These are phyloP conservation scores for Enteromius fasciolatus DNA, from an alignment of 2,797 vertebrate genomes.

Conservation along the genomic window DNA sequence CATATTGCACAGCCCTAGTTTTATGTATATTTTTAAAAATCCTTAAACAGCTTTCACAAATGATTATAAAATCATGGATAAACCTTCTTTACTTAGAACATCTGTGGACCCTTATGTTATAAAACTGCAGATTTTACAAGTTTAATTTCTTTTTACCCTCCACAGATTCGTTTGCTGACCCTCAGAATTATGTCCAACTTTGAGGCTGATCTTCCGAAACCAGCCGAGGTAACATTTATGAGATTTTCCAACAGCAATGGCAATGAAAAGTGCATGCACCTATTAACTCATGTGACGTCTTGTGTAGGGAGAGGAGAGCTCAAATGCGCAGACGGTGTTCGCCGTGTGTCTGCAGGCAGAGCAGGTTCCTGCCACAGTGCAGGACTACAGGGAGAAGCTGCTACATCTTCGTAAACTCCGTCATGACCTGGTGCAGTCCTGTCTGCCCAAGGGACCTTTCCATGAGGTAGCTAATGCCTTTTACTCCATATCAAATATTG, in stretches of 20 bases:
- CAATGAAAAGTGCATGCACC: not conserved
- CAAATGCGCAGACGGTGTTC: slow-evolving; percentile 82
- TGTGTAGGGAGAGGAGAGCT: slow-evolving; percentile 77
- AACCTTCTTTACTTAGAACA: not conserved
- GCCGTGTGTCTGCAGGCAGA: slow-evolving; percentile 88
- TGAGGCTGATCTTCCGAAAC: slow-evolving; percentile 75
- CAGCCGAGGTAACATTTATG: slow-evolving; percentile 76
- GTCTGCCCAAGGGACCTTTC: slow-evolving; percentile 79
- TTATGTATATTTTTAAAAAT: not conserved
- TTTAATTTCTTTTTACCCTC: not conserved
- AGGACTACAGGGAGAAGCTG: slow-evolving; percentile 94
- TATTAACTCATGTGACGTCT: not conserved
- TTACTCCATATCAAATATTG: not conserved
- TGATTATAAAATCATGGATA: not conserved
- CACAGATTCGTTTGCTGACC: slow-evolving; percentile 89
- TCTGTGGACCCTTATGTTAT: not conserved
- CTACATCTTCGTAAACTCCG: slow-evolving; percentile 92
- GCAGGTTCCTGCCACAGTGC: slow-evolving; percentile 90
- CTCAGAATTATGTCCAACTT: slow-evolving; percentile 92
- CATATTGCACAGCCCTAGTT: too few relatives aligned
- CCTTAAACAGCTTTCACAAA: not conserved
- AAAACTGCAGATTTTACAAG: not conserved
- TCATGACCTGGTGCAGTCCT: slow-evolving; percentile 83
- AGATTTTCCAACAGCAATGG: not conserved
- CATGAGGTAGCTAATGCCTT: slow-evolving; percentile 79